A percentile compares a stretch with the other conserved stretches of the same genome.
These are phyloP conservation scores for Galagoides demidoff DNA, from an alignment of 2,797 vertebrate genomes.

Conservation along the genomic window DNA sequence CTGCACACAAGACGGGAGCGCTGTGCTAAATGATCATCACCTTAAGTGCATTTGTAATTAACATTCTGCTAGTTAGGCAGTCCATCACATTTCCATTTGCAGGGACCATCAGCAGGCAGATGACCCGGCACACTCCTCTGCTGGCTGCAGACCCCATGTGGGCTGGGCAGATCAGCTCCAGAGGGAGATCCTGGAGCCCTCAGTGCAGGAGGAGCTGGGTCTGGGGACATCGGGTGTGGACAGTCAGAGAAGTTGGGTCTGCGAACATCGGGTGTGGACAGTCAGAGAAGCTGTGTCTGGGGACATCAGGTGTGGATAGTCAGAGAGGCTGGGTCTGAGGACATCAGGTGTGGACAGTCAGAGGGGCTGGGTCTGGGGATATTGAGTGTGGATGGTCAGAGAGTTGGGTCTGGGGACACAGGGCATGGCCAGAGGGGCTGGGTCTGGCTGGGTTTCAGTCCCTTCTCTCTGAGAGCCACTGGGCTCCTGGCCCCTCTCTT, in stretches of 20 bases:
- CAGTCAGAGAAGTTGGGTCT: neutral
- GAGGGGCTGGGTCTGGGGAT: neutral
- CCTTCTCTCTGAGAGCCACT: neutral
- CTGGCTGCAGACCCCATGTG: too few relatives aligned
- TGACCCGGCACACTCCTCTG: fast-evolving
- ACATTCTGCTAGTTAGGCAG: fast-evolving
- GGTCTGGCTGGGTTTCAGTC: neutral
- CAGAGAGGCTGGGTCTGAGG: neutral
- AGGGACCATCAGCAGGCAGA: neutral
- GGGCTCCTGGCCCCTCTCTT: fast-evolving
- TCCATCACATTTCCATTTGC: neutral
- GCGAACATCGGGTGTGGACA: too few relatives aligned
- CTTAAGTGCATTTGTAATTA: fast-evolving
- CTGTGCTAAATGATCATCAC: fast-evolving
- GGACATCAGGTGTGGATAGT: neutral
- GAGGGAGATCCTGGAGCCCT: neutral
- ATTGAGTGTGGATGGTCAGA: too few relatives aligned
- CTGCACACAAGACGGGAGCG: fast-evolving
- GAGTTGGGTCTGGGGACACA: neutral
- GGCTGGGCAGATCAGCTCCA: neutral
- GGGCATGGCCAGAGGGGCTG: neutral
- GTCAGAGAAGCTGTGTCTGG: too few relatives aligned
- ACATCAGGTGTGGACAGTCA: neutral
- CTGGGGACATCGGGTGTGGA: neutral
- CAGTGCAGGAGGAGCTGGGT: neutral